Percentiles rank a stretch among this genome's conserved stretches.
Evolutionary conservation across 2,113 vertebrate genomes (phyloP).

Genomic region (Gymnocephalus cernua): DNA sequence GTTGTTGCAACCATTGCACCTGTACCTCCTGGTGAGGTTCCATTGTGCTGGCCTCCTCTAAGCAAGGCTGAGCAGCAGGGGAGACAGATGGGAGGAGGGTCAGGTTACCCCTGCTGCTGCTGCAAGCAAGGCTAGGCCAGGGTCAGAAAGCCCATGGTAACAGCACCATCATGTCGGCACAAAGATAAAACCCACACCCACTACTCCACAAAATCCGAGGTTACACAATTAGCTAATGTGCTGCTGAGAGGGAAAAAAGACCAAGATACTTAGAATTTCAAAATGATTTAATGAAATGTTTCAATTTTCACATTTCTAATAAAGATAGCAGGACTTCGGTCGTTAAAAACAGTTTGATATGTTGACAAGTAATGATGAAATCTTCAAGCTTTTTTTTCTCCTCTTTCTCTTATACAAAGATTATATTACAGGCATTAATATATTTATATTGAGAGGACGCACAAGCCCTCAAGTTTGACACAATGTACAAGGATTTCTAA

Average conservation of each 20-base stretch:
- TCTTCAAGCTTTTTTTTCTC: conserved; percentile 69
- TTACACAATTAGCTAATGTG: conserved; percentile 20
- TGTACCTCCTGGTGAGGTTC: conserved; percentile 77
- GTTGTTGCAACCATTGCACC: conserved; percentile 78
- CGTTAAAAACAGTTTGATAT: conserved; percentile 84
- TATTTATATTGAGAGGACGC: conserved; percentile 74
- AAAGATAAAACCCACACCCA: conserved; percentile 24
- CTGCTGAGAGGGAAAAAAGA: background rate
- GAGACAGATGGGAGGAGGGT: conserved; percentile 87
- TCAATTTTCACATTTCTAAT: conserved; percentile 82
- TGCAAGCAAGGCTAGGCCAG: conserved; percentile 59
- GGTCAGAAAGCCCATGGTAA: conserved; percentile 79
- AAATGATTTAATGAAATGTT: conserved; percentile 88
- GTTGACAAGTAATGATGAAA: conserved; percentile 81
- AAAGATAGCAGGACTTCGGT: conserved; percentile 84
- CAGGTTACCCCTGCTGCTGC: conserved; percentile 83
- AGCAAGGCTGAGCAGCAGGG: conserved; percentile 80
- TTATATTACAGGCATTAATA: conserved; percentile 84
- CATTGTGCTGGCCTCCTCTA: conserved; percentile 70
- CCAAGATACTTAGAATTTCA: conserved; percentile 65
- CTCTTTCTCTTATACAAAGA: conserved; percentile 78
- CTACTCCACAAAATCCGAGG: conserved; percentile 24
- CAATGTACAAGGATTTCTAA: conserved; percentile 81
- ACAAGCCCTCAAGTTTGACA: conserved; percentile 79
- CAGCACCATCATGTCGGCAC: conserved; percentile 55